Evolutionary conservation across 2,888 invertebrate species (phyloP).

Genomic region (Cremastinae sp.): DNA sequence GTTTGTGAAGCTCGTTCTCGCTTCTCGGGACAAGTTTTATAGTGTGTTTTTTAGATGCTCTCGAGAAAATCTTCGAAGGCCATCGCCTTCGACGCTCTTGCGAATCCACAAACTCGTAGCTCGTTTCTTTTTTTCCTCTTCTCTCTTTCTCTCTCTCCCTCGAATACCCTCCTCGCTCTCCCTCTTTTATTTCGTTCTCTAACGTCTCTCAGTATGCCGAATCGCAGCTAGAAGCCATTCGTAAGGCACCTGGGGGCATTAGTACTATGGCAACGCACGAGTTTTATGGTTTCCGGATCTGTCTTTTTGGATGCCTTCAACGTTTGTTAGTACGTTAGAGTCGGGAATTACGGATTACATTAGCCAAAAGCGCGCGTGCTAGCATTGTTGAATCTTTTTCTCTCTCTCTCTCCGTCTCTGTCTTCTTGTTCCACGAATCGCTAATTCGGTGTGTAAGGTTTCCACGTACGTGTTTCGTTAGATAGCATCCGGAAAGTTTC

Average conservation of each 20-base stretch:
- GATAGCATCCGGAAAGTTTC: not conserved
- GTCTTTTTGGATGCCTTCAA: conserved; percentile 41
- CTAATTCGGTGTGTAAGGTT: conserved; percentile 8
- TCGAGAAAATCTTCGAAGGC: conserved; percentile 46
- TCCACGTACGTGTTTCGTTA: not conserved
- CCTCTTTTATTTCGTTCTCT: conserved; percentile 3
- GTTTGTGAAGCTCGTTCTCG: conserved; percentile 38
- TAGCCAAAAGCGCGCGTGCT: conserved; percentile 26
- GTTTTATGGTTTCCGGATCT: conserved; percentile 62
- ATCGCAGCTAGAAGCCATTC: conserved; percentile 56
- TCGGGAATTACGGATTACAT: conserved; percentile 19
- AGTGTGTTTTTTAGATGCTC: conserved; percentile 43
- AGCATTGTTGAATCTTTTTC: conserved; percentile 9
- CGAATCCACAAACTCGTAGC: conserved; percentile 44
- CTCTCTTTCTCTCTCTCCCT: conserved; percentile 20
- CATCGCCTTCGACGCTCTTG: conserved; percentile 19
- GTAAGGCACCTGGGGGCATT: conserved; percentile 57
- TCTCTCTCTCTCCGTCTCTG: not conserved
- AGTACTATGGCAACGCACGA: conserved; percentile 40
- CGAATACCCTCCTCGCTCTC: conserved; percentile 27
- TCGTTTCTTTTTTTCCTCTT: conserved; percentile 20
- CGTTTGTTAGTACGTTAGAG: conserved; percentile 26
- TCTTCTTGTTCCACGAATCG: conserved; percentile 15
- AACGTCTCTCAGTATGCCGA: conserved; percentile 29
- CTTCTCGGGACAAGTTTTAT: conserved; percentile 31